Percentiles rank a stretch among this genome's conserved stretches.
Evolutionary conservation across 2,797 vertebrate genomes (phyloP).

Genomic region (Anabacerthia variegaticeps): DNA sequence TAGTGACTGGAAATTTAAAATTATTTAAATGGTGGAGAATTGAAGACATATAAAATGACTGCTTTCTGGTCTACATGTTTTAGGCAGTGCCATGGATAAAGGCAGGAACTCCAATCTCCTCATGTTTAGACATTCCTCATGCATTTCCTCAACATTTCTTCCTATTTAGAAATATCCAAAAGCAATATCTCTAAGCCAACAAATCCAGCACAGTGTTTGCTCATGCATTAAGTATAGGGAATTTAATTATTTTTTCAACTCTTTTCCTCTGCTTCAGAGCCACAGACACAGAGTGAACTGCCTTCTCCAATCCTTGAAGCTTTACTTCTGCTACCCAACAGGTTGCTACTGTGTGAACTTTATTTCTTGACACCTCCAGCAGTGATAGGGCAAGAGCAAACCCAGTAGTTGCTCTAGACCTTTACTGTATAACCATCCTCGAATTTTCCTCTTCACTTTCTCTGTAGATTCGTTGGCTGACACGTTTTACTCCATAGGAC

Average conservation of each 20-base stretch:
- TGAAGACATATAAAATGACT: neutral
- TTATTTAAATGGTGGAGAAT: neutral
- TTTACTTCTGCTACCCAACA: neutral
- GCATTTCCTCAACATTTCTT: neutral
- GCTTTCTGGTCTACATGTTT: neutral
- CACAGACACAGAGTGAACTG: neutral
- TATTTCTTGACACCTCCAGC: neutral
- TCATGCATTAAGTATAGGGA: neutral
- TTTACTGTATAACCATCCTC: neutral
- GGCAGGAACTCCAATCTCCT: neutral
- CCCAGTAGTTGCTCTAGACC: neutral
- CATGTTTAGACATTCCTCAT: neutral
- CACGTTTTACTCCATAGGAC: conserved; percentile 91
- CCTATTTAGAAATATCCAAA: neutral
- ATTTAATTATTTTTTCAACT: neutral
- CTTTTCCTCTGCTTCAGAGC: neutral
- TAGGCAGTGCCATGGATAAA: neutral
- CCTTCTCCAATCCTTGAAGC: neutral
- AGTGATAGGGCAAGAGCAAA: neutral
- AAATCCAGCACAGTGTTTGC: neutral
- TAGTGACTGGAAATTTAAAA: neutral
- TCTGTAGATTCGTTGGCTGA: conserved; percentile 87
- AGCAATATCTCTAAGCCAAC: neutral
- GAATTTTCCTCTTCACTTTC: neutral
- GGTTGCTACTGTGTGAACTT: neutral